These are phyloP conservation scores for Ornithoptera alexandrae DNA, from an alignment of 2,888 invertebrate genomes.

Conservation along the genomic window DNA sequence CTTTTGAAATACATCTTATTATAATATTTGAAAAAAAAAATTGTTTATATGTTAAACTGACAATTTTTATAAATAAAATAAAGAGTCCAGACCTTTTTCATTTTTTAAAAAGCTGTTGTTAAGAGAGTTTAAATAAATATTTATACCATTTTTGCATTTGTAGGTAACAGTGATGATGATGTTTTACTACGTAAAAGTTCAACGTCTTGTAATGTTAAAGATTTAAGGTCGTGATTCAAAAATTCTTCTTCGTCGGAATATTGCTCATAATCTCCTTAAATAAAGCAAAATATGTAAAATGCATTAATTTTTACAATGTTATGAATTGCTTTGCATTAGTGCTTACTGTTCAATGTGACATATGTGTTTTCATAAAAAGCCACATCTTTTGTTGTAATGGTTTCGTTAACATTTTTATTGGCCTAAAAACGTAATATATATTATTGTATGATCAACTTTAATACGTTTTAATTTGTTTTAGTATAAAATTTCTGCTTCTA, in stretches of 20 bases:
- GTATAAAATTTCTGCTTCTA: no score
- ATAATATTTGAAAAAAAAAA: not conserved
- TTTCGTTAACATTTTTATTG: slow-evolving; percentile 34
- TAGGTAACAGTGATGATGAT: slow-evolving; percentile 41
- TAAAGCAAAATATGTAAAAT: not conserved
- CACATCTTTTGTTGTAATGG: slow-evolving; percentile 36
- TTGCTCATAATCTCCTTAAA: slow-evolving; percentile 66
- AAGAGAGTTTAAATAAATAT: not conserved
- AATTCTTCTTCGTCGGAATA: slow-evolving; percentile 62
- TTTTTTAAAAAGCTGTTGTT: not conserved
- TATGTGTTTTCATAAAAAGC: slow-evolving; percentile 54
- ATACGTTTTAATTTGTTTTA: no score
- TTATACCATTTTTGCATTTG: slow-evolving; percentile 15
- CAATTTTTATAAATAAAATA: not conserved
- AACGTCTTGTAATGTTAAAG: slow-evolving; percentile 61
- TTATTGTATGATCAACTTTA: not conserved
- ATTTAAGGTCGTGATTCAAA: slow-evolving; percentile 60
- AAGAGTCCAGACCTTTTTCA: not conserved
- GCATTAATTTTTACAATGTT: not conserved
- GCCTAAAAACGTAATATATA: slow-evolving; percentile 12
- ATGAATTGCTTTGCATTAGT: not conserved
- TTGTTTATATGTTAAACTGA: not conserved
- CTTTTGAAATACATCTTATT: no score
- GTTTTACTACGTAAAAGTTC: slow-evolving; percentile 53
- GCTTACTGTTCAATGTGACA: slow-evolving; percentile 59